These are phyloP conservation scores for Hymenochirus boettgeri DNA, from an alignment of 2,113 vertebrate species.

Conservation along the genomic window DNA sequence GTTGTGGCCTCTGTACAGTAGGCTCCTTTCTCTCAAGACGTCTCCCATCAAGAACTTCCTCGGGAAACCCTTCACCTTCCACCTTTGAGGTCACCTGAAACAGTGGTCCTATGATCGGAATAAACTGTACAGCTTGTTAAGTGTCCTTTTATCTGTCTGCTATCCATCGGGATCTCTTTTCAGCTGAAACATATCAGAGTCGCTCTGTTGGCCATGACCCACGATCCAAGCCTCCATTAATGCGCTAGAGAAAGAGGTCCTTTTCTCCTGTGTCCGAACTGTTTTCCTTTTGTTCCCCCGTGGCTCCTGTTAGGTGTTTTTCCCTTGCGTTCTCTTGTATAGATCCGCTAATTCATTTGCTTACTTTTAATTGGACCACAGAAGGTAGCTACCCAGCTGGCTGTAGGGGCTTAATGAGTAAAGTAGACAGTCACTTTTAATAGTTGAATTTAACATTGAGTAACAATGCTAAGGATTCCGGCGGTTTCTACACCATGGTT, in stretches of 20 bases:
- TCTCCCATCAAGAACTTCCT: conserved; percentile 49
- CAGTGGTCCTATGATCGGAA: conserved; percentile 42
- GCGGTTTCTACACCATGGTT: too few species aligned
- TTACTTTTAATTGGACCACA: conserved; percentile 24
- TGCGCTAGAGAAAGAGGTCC: neutral
- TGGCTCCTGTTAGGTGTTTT: neutral
- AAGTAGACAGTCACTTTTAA: too few species aligned
- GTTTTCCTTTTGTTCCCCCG: conserved; percentile 26
- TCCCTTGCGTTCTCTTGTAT: conserved; percentile 9
- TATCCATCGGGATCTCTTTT: conserved; percentile 27
- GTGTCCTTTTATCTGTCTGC: conserved; percentile 41
- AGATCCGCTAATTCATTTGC: neutral
- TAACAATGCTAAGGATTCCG: too few species aligned
- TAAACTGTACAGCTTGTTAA: conserved; percentile 43
- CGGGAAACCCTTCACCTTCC: conserved; percentile 52
- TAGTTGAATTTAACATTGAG: too few species aligned
- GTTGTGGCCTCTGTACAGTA: conserved; percentile 46
- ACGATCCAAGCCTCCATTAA: conserved; percentile 11
- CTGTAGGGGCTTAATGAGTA: too few species aligned
- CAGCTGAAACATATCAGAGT: conserved; percentile 15
- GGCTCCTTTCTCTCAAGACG: conserved; percentile 46
- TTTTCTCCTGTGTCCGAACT: neutral
- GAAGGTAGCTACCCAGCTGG: too few species aligned
- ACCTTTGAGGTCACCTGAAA: conserved; percentile 44
- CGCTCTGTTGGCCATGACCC: conserved; percentile 19